Conservation (phyloP, 2,888 invertebrate genomes). For the Lepidocyrtinus sp. region DNA sequence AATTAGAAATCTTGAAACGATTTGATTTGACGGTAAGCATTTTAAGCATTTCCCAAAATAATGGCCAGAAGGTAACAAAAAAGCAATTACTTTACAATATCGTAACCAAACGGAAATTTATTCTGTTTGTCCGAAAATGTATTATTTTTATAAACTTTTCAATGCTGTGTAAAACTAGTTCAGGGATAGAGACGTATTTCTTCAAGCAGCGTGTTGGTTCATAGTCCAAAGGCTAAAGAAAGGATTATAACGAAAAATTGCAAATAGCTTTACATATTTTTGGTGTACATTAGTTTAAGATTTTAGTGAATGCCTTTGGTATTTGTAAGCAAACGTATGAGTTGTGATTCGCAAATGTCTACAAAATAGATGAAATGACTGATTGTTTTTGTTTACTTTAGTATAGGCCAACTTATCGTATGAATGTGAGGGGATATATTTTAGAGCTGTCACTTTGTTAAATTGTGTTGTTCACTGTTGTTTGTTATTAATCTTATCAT, state of each 20-base stretch:
- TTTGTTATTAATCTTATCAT: constrained; percentile 22
- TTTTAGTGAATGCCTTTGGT: constrained; percentile 26
- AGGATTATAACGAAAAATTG: constrained; percentile 45
- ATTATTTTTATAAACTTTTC: constrained; percentile 19
- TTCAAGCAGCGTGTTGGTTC: no score
- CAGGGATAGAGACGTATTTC: constrained; percentile 27
- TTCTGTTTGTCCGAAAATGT: constrained; percentile 11
- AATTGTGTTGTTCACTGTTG: constrained; percentile 31
- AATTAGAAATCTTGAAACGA: no score
- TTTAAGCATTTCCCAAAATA: constrained; percentile 6
- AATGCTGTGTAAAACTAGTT: constrained; percentile 43
- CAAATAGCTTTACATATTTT: constrained; percentile 47
- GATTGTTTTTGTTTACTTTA: constrained; percentile 34
- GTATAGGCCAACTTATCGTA: constrained; percentile 20
- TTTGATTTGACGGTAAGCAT: background rate
- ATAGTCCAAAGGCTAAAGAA: background rate
- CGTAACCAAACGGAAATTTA: background rate
- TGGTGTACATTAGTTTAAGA: constrained; percentile 33
- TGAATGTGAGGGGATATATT: constrained; percentile 53
- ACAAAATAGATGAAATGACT: constrained; percentile 33
- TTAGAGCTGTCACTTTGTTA: constrained; percentile 21
- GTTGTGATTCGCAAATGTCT: no score
- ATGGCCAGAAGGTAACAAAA: constrained; percentile 29
- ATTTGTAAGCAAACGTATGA: no score
- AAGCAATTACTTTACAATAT: constrained; percentile 1